Conservation (phyloP, 2,113 vertebrate species). For the Hypocryptadius cinnamomeus region DNA sequence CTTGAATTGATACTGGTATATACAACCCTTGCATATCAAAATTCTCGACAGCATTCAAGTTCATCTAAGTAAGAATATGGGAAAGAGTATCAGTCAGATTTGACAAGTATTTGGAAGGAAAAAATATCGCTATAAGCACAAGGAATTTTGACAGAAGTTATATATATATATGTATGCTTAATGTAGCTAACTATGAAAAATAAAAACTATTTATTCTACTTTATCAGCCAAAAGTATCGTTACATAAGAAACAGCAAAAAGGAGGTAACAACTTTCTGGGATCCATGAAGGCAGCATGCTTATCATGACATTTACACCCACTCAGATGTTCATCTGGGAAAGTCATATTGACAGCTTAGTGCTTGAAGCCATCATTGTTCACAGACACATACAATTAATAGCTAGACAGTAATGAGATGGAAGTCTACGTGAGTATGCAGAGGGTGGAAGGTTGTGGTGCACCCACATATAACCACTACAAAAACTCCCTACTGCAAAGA, state of each 20-base stretch:
- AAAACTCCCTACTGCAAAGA: neutral
- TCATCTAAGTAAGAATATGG: neutral
- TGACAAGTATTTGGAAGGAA: neutral
- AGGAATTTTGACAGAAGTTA: neutral
- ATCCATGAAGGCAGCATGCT: constrained; percentile 50
- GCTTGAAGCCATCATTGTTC: constrained; percentile 48
- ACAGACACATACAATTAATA: constrained; percentile 57
- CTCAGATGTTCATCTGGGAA: constrained; percentile 49
- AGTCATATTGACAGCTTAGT: constrained; percentile 57
- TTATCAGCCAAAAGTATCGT: constrained; percentile 13
- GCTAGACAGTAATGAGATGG: constrained; percentile 47
- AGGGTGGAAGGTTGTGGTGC: constrained; percentile 23
- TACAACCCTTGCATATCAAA: neutral
- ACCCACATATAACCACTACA: neutral
- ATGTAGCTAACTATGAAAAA: neutral
- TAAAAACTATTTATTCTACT: neutral
- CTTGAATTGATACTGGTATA: neutral
- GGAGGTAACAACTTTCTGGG: constrained; percentile 8
- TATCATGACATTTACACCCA: constrained; percentile 63
- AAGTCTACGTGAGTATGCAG: neutral
- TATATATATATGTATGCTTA: neutral
- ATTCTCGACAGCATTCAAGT: neutral
- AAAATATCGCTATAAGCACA: neutral
- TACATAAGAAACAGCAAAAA: constrained; percentile 47
- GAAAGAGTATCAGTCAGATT: neutral